These are phyloP conservation scores for Drepana arcuata DNA, from an alignment of 1,140 invertebrate species.

Conservation along the genomic window DNA sequence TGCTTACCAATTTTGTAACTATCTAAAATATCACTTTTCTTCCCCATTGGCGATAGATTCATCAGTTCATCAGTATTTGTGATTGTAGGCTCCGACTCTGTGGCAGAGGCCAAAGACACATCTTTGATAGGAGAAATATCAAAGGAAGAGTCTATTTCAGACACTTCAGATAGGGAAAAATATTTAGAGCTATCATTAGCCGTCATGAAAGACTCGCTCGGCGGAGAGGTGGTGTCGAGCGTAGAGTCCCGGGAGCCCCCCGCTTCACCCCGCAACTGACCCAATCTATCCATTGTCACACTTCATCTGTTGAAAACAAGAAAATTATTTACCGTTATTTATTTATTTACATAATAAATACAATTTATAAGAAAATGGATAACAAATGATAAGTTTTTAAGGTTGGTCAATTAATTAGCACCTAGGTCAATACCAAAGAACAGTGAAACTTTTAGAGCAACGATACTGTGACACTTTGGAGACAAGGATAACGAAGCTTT, in stretches of 20 bases:
- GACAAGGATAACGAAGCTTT: slow-evolving; percentile 25
- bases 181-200: slow-evolving; percentile 64
- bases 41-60: slow-evolving; percentile 47
- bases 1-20: slow-evolving; percentile 57
- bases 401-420: slow-evolving; percentile 56
- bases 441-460: slow-evolving; percentile 64
- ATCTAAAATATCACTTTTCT: slow-evolving; percentile 43
- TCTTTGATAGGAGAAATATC: slow-evolving; percentile 48
- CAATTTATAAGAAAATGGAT: slow-evolving; percentile 27
- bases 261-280: slow-evolving; percentile 50
- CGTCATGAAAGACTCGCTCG: slow-evolving; percentile 53
- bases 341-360: too few relatives aligned
- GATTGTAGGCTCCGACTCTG: slow-evolving; percentile 20
- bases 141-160: slow-evolving; percentile 55
- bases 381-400: slow-evolving; percentile 45
- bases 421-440: slow-evolving; percentile 65
- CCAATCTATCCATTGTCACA: slow-evolving; percentile 65
- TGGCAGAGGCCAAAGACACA: slow-evolving; percentile 18
- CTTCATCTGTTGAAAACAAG: slow-evolving; percentile 59
- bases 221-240: slow-evolving; percentile 44
- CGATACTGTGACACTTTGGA: slow-evolving; percentile 62
- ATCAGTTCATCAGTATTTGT: slow-evolving; percentile 35
- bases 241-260: slow-evolving; percentile 45
- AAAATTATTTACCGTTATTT: slow-evolving; percentile 14
- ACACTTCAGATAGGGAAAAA: slow-evolving; percentile 60